phyloP scores from a whole-genome alignment of 1,140 invertebrate genomes.

The Manduca sexta region DNA sequence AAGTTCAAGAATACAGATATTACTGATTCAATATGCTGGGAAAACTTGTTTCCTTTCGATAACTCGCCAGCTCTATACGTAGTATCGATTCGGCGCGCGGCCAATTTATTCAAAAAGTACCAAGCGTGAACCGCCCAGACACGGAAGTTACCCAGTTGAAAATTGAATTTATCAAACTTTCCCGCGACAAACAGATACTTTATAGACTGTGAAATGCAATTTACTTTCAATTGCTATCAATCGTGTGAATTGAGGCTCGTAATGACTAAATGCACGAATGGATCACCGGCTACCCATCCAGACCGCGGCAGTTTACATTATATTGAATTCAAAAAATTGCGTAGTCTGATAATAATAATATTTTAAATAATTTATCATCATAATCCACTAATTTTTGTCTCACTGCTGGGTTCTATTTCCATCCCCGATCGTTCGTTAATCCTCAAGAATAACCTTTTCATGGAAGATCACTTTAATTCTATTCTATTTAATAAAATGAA shows the following conservation, averaged over 20 bases:
- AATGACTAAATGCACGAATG: conserved; percentile 27
- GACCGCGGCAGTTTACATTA: no score
- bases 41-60: conserved; percentile 30
- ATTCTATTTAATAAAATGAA: no score
- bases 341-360: no score
- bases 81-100: conserved; percentile 41
- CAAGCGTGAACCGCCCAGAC: conserved; percentile 49
- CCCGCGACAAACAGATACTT: conserved; percentile 58
- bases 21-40: conserved; percentile 30
- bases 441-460: no score
- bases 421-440: no score
- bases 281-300: no score
- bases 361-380: no score
- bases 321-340: no score
- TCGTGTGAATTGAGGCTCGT: conserved; percentile 35
- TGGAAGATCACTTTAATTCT: no score
- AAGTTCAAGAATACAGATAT: conserved; percentile 27
- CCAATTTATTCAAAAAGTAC: conserved; percentile 64
- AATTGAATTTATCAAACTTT: conserved; percentile 67
- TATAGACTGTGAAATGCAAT: conserved; percentile 61
- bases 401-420: no score
- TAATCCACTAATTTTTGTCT: no score
- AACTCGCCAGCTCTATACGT: conserved; percentile 41
- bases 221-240: conserved; percentile 49
- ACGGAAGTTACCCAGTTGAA: conserved; percentile 52